Conservation (phyloP, 2,888 invertebrate species). For the Tipula helvola region DNA sequence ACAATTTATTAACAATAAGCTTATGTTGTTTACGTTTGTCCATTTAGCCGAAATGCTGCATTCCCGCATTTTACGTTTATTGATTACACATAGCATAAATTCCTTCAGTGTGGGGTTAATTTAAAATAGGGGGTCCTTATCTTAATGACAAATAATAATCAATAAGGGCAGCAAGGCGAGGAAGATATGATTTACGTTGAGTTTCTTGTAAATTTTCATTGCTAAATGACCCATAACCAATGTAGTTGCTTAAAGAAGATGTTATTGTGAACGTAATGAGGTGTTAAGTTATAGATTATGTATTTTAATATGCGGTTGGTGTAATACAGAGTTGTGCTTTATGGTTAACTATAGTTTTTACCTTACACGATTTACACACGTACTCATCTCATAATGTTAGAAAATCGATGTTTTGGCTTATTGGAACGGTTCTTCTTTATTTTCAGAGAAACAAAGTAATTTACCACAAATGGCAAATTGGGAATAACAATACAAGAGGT, state of each 20-base stretch:
- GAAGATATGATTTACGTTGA: neutral
- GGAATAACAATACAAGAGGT: too few relatives aligned
- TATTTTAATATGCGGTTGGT: neutral
- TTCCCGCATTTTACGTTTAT: too few relatives aligned
- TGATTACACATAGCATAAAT: too few relatives aligned
- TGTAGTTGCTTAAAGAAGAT: neutral
- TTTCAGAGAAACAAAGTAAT: too few relatives aligned
- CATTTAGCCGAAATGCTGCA: neutral
- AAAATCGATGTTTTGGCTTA: too few relatives aligned
- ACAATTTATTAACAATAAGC: neutral
- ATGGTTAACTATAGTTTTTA: neutral
- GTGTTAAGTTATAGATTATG: neutral
- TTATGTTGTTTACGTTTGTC: neutral
- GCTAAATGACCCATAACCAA: neutral
- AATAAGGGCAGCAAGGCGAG: neutral
- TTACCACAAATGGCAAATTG: too few relatives aligned
- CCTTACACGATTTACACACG: too few relatives aligned
- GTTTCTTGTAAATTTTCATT: neutral
- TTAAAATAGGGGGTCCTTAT: neutral
- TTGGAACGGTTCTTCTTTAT: too few relatives aligned
- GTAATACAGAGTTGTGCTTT: neutral
- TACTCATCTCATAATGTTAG: too few relatives aligned
- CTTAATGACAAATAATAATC: neutral
- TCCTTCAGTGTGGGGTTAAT: neutral
- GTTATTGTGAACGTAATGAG: neutral